Evolutionary conservation across 2,797 vertebrate species (phyloP).

Genomic region (Peromyscus eremicus): DNA sequence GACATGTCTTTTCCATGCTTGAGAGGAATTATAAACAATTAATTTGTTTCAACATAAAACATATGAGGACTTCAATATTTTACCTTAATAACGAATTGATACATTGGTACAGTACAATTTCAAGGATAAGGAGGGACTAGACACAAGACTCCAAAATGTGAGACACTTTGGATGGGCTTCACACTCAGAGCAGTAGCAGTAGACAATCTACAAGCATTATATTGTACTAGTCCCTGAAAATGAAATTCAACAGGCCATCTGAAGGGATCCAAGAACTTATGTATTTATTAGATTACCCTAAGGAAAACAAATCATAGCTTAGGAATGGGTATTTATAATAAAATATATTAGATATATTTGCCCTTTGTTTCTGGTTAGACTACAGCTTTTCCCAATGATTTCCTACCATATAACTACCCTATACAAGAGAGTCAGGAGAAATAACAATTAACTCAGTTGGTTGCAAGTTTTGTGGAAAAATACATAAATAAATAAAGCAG

Average conservation of each 20-base stretch:
- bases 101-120: not conserved
- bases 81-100: not conserved
- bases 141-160: not conserved
- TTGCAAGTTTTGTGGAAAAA: not conserved
- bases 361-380: not conserved
- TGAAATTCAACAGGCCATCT: not conserved
- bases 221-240: not conserved
- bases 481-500: not conserved
- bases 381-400: not conserved
- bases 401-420: not conserved
- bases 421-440: not conserved
- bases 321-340: not conserved
- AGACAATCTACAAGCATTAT: not conserved
- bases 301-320: not conserved
- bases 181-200: not conserved
- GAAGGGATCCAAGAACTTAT: not conserved
- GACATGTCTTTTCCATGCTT: not conserved
- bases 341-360: not conserved
- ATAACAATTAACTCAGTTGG: not conserved
- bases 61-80: not conserved
- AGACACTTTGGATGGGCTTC: not conserved
- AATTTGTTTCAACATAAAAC: not conserved
- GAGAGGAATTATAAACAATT: not conserved
- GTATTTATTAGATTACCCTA: not conserved
- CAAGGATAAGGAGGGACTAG: not conserved